Evolutionary conservation across 2,113 vertebrate species (phyloP), one percentile per base, ranked within the genome.

Genomic region (Lasiurus borealis): DNA sequence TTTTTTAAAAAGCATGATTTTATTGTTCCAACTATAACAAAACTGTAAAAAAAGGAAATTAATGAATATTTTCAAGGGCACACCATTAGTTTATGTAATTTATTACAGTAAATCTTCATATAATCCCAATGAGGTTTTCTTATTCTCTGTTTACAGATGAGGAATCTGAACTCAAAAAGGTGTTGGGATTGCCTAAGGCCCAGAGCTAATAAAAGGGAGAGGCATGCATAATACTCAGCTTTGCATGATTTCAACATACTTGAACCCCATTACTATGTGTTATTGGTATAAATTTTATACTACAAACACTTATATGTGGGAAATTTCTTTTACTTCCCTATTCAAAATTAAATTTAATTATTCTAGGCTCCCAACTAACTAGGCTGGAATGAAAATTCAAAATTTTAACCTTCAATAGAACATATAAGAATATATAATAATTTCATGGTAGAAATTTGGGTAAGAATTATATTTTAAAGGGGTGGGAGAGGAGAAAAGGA

Each of bases 321-420:
- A 95, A 78, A 88, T 81, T 19, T 64, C 23, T 77, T 90, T 84
- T 92, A 46, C 2, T 66, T 88, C 14, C 8, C 18, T 72, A n/a
- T 94, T 44, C 36, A 87, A 95, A 82, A 93, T 78, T n/a, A 91
- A 85, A 62, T 88, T 40, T 40, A 68, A 62, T 52, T 78, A 73
- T 82, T 85, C 11, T 34, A 75, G 57, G 8, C 15, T 44, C 25
- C 10, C 34, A 59, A 78, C 29, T 88, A 27, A 71, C 14, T 87
- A 29, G 14, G 7, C 52, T 72, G 6, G 23, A 73, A 95, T 78
- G 44, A 54, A 97, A 82, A 75, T 54, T 87, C 8, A 77, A 15
- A 40, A 10, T 9, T 92, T 93, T 77, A 73, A n/a, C 1, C 15
- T 27, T 78, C 27, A 54, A 3, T 54, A 64, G 40, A 77, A 46